Percentiles rank a stretch among this genome's conserved stretches.
Evolutionary conservation across 2,888 invertebrate genomes (phyloP).

Genomic region (Geophilus truncorum): DNA sequence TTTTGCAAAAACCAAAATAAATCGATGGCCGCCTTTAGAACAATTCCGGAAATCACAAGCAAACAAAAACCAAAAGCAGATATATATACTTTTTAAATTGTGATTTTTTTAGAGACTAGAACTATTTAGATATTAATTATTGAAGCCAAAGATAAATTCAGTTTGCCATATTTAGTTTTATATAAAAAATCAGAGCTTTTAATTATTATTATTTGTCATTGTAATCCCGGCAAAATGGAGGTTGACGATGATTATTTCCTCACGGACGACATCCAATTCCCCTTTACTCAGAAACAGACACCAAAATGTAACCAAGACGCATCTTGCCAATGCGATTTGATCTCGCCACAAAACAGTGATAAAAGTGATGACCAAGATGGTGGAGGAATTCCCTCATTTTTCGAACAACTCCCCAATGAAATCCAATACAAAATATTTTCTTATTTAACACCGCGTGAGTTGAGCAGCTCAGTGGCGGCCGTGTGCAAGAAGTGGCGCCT

Average conservation of each 20-base stretch:
- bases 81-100: too few species aligned
- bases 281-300: not conserved
- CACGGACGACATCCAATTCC: not conserved
- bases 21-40: not conserved
- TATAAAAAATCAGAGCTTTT: not conserved
- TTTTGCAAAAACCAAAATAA: not conserved
- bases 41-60: too few species aligned
- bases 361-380: not conserved
- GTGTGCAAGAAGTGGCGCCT: slow-evolving; percentile 38
- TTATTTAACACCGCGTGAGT: slow-evolving; percentile 37
- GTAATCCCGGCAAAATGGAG: not conserved
- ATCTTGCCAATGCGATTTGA: not conserved
- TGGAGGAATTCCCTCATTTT: not conserved
- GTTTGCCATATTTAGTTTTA: not conserved
- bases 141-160: too few species aligned
- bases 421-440: slow-evolving; percentile 39
- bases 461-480: slow-evolving; percentile 37
- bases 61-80: too few species aligned
- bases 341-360: not conserved
- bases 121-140: too few species aligned
- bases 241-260: not conserved
- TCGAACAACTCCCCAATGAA: slow-evolving; percentile 38
- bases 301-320: not conserved
- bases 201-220: not conserved
- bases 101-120: too few species aligned